Conservation (phyloP, 2,797 vertebrate genomes). For the Pristis pectinata region DNA sequence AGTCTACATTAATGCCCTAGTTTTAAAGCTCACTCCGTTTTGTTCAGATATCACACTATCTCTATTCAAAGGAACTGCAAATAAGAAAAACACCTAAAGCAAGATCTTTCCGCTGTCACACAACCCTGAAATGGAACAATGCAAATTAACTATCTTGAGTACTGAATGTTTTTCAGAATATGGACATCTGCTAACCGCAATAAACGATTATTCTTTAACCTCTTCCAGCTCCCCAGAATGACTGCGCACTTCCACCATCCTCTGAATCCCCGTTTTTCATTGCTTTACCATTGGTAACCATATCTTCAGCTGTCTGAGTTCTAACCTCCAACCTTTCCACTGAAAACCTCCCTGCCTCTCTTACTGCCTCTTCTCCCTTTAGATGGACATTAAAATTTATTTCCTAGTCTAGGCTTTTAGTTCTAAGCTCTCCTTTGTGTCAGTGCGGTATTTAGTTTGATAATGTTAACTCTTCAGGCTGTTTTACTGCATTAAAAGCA, state of each 20-base stretch:
- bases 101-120: too few relatives aligned
- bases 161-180: too few relatives aligned
- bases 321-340: background rate
- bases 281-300: background rate
- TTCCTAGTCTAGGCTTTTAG: background rate
- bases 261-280: background rate
- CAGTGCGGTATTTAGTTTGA: background rate
- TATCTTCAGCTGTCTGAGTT: background rate
- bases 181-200: too few relatives aligned
- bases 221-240: background rate
- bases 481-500: background rate
- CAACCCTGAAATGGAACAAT: too few relatives aligned
- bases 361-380: background rate
- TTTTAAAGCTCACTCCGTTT: too few relatives aligned
- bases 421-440: background rate
- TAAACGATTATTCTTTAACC: background rate
- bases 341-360: background rate
- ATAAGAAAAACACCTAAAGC: too few relatives aligned
- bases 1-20: background rate
- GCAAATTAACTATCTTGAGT: too few relatives aligned
- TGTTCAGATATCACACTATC: background rate
- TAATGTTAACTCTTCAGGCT: background rate
- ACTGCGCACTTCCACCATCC: background rate
- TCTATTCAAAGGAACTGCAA: too few relatives aligned
- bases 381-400: background rate